These are phyloP conservation scores for Rhinichthys osculus DNA, from an alignment of 2,797 vertebrate genomes.

Conservation along the genomic window DNA sequence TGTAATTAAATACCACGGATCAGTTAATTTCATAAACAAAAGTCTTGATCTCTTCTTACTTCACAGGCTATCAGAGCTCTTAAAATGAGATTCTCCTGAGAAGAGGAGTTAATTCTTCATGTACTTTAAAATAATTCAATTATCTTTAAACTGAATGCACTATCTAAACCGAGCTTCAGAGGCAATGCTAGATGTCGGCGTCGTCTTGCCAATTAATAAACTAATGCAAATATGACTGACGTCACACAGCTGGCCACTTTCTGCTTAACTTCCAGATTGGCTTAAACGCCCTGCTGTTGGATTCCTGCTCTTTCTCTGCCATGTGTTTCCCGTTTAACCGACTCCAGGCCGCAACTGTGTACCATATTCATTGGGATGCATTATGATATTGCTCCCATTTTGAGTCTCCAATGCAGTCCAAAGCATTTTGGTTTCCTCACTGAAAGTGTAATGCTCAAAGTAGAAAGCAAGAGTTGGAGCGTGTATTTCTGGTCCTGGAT, in stretches of 20 bases:
- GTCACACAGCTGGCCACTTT: constrained; percentile 27
- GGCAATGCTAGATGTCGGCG: background rate
- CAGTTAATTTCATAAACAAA: background rate
- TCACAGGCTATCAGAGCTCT: background rate
- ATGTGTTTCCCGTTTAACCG: background rate
- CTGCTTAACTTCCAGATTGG: background rate
- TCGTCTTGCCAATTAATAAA: background rate
- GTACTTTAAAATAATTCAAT: background rate
- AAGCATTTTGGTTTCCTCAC: background rate
- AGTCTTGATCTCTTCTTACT: background rate
- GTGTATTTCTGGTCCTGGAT: background rate
- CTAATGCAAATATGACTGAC: constrained; percentile 15
- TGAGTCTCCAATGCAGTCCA: background rate
- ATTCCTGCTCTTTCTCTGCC: background rate
- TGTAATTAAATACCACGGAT: constrained; percentile 15
- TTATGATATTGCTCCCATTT: background rate
- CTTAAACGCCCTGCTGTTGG: constrained; percentile 3
- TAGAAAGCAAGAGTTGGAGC: background rate
- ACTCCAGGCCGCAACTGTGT: background rate
- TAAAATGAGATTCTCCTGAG: background rate
- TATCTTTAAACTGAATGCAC: background rate
- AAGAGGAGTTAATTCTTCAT: background rate
- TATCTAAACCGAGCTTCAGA: background rate
- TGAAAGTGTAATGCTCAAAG: background rate
- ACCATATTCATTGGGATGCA: background rate